These are phyloP conservation scores for Panurus biarmicus DNA, from an alignment of 2,113 vertebrate genomes.

Conservation along the genomic window DNA sequence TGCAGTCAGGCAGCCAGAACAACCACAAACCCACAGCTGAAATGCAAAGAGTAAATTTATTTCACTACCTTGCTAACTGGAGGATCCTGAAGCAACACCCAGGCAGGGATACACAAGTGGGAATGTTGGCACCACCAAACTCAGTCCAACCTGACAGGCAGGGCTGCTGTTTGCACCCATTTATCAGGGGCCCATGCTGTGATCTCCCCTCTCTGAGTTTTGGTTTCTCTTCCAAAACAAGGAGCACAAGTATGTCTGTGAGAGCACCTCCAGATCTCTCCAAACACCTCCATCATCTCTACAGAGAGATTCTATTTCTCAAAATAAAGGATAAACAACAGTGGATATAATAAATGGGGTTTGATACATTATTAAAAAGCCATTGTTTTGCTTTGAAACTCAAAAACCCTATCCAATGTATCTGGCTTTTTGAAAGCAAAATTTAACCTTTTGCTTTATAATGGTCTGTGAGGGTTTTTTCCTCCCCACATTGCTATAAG, in stretches of 20 bases:
- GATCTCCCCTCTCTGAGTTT: background rate
- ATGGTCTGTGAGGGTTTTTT: background rate
- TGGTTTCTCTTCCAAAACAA: background rate
- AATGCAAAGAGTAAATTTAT: background rate
- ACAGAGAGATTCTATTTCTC: background rate
- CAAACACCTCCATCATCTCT: background rate
- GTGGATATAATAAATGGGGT: background rate
- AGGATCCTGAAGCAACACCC: fast-evolving
- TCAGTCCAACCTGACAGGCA: background rate
- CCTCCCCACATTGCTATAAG: background rate
- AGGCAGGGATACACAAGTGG: background rate
- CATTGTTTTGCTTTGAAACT: background rate
- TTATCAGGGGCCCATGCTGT: background rate
- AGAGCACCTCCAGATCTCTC: background rate
- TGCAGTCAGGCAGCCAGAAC: background rate
- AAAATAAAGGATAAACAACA: background rate
- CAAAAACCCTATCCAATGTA: background rate
- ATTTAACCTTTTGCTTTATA: background rate
- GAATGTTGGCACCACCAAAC: background rate
- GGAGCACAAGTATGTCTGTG: background rate
- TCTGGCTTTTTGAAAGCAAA: background rate
- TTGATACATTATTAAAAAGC: background rate
- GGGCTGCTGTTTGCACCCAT: background rate
- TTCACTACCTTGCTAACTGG: no score
- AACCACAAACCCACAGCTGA: background rate